Percentiles rank a stretch among this genome's conserved stretches.
These are phyloP conservation scores for Nothura maculosa DNA, from an alignment of 2,797 vertebrate genomes.

Conservation along the genomic window DNA sequence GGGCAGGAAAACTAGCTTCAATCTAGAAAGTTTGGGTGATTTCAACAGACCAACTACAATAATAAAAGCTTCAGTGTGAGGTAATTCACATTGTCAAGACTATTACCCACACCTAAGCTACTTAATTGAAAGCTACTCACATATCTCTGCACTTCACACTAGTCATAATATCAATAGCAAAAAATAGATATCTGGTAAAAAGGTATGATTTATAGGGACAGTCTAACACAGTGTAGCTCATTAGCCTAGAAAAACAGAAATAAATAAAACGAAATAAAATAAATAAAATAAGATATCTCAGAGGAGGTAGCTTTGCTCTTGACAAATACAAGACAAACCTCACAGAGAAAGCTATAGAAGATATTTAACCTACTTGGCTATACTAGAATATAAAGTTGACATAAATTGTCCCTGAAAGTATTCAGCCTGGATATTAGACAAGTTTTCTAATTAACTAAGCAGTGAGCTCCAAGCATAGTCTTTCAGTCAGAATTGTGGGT, in stretches of 20 bases:
- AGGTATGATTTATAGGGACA: neutral
- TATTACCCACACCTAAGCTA: neutral
- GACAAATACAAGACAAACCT: neutral
- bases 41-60: neutral
- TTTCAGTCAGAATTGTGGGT: neutral
- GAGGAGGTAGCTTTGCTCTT: neutral
- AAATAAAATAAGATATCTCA: neutral
- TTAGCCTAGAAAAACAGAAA: neutral
- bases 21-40: neutral
- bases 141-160: neutral
- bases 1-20: neutral
- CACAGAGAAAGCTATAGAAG: neutral
- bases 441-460: neutral
- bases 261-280: neutral
- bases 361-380: neutral
- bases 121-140: neutral
- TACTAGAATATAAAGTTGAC: neutral
- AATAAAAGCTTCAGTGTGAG: neutral
- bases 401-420: neutral
- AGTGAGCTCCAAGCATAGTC: neutral
- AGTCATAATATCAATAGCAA: neutral
- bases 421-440: neutral
- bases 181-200: neutral
- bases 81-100: neutral
- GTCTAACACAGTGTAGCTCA: neutral